Percentiles rank a stretch among this genome's conserved stretches.
Evolutionary conservation across 2,797 vertebrate species (phyloP).

Genomic region (Poeciliopsis turneri): DNA sequence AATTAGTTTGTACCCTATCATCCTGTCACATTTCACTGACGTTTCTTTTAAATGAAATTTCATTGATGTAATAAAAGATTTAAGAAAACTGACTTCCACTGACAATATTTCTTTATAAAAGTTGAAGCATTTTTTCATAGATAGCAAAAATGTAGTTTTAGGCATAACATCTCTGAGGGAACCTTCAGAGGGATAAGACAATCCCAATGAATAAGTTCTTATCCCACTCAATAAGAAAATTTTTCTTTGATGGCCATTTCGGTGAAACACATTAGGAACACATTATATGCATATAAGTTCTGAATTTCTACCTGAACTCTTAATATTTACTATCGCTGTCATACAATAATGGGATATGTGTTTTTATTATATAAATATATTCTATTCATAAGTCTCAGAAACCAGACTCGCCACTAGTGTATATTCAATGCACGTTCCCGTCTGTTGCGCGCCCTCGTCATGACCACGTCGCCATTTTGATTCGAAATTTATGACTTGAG

Average conservation of each 20-base stretch:
- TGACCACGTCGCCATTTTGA: constrained; percentile 85
- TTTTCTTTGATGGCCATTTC: background rate
- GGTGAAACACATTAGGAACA: background rate
- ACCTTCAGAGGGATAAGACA: background rate
- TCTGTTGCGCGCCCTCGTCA: constrained; percentile 70
- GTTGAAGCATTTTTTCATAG: background rate
- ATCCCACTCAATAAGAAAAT: background rate
- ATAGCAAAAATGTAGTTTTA: background rate
- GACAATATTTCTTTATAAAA: background rate
- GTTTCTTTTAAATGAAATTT: background rate
- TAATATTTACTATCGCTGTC: background rate
- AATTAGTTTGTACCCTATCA: background rate
- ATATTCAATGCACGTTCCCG: constrained; percentile 54
- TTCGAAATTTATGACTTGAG: constrained; percentile 83
- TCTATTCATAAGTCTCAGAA: background rate
- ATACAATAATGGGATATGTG: background rate
- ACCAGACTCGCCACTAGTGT: constrained; percentile 15
- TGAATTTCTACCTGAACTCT: background rate
- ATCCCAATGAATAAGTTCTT: background rate
- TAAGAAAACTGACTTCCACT: background rate
- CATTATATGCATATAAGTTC: background rate
- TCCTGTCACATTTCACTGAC: background rate
- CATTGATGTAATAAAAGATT: background rate
- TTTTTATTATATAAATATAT: background rate
- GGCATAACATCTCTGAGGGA: background rate